Evolutionary conservation across 2,113 vertebrate species (phyloP), one percentile per base, ranked within the genome.

Genomic region (Dromas ardeola): DNA sequence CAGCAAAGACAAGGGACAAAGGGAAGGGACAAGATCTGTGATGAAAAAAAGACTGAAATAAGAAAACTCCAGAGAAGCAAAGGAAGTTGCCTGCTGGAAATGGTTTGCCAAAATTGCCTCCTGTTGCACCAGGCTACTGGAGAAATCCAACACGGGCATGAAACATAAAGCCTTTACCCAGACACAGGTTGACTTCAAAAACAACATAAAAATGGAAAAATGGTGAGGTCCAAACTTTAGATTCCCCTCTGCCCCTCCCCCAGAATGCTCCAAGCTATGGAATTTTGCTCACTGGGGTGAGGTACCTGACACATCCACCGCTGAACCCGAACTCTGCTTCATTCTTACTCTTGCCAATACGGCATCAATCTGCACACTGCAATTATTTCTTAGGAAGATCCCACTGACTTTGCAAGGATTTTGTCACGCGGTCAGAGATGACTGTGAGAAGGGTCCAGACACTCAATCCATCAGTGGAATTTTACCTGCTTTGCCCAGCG

Each of bases 71-170:
- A 77, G 74, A 83, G 91, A 65, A 81, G 55, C 19, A 36, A 72
- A 81, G 69, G 43, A 30, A 59, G 47, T 6, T 58, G 49, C 50
- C 91, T 81, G 58, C n/a, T 96, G 73, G 71, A 90, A 81, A 52
- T 18, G 25, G 45, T 43, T 92, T 40, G 10, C 16, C 81, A 36
- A 27, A 82, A 85, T 34, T 50, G 71, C 27, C 36, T 55, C 63
- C 25, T 34, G n/a, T 7, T 0, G 0, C 15, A 47, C 7, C 67
- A 50, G 29, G 38, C 25, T 45, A 27, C 53, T 34, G 58, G 29
- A 27, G 76, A 61, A 87, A 63, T 15, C 34, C 1, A 5, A 10
- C 3, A 8, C n/a, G 6, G 20, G 6, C 20, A 38, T 7, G 45
- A 88, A 86, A 30, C 11, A 30, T 8, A 19, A 47, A 50, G 30